Conservation (phyloP, 1,140 invertebrate species). For the Brachionus koreanus region DNA sequence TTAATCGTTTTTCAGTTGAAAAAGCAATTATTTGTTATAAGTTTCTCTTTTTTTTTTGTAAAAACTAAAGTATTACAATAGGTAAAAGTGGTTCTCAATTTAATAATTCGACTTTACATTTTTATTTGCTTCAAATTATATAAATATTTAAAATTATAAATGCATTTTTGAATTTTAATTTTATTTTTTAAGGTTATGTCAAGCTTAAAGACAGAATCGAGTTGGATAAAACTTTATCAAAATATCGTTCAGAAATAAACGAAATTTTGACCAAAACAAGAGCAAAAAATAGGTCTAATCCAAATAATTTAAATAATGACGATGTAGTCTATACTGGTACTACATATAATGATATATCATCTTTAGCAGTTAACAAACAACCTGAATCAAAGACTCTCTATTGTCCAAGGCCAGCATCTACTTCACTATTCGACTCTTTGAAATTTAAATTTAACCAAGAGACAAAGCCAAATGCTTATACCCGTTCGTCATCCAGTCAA, state of each 20-base stretch:
- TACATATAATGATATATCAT: not conserved
- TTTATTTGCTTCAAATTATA: too few relatives aligned
- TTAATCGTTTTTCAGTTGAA: too few relatives aligned
- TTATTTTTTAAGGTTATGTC: not conserved
- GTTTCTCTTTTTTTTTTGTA: too few relatives aligned
- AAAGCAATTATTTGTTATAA: too few relatives aligned
- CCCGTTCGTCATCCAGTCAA: not conserved
- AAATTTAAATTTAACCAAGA: not conserved
- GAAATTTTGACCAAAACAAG: slow-evolving; percentile 1
- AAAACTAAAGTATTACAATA: too few relatives aligned
- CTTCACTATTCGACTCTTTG: not conserved
- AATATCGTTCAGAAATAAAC: slow-evolving; percentile 36
- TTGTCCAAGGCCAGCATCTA: not conserved
- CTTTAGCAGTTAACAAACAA: not conserved
- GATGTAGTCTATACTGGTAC: slow-evolving; percentile 14
- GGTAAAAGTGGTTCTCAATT: too few relatives aligned
- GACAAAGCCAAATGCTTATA: not conserved
- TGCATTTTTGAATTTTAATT: not conserved
- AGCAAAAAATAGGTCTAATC: not conserved
- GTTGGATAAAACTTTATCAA: slow-evolving; percentile 15
- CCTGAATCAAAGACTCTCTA: not conserved
- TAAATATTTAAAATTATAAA: too few relatives aligned
- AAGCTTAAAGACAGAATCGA: slow-evolving; percentile 22
- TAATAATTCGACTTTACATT: too few relatives aligned
- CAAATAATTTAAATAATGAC: not conserved